Percentiles rank a stretch among this genome's conserved stretches.
phyloP scores from a whole-genome alignment of 1,140 invertebrate genomes.

The Mycetomoellerius zeteki region DNA sequence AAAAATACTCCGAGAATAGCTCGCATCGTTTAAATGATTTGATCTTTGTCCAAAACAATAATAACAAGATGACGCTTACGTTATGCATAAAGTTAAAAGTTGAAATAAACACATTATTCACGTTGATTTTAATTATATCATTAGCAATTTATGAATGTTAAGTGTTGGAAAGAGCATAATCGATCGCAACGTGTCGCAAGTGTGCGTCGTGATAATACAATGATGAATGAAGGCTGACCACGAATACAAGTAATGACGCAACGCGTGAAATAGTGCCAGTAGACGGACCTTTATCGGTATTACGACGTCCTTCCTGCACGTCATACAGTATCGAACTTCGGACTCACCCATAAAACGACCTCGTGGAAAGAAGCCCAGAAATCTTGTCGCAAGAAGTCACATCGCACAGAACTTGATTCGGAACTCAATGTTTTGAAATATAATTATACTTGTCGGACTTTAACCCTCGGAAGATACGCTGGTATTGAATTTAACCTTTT shows the following conservation, averaged over 20 bases:
- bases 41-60: not conserved
- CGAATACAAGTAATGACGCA: conserved; percentile 31
- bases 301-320: conserved; percentile 20
- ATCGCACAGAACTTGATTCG: not conserved
- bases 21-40: not conserved
- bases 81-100: too few species aligned
- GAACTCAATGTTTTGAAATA: conserved; percentile 12
- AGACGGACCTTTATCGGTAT: conserved; percentile 31
- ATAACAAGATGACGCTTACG: not conserved
- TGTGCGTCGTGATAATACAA: not conserved
- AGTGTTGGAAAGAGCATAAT: not conserved
- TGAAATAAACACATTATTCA: conserved; percentile 32
- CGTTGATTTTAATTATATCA: conserved; percentile 9
- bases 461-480: not conserved
- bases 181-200: not conserved
- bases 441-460: conserved; percentile 22
- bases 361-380: not conserved
- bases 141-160: conserved; percentile 12
- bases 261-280: conserved; percentile 34
- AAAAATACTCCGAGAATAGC: not conserved
- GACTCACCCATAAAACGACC: conserved; percentile 22
- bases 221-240: conserved; percentile 36
- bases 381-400: not conserved
- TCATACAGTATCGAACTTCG: conserved; percentile 15
- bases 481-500: conserved; percentile 4